phyloP scores from a whole-genome alignment of 2,888 invertebrate species.

The Ochropleura plecta region DNA sequence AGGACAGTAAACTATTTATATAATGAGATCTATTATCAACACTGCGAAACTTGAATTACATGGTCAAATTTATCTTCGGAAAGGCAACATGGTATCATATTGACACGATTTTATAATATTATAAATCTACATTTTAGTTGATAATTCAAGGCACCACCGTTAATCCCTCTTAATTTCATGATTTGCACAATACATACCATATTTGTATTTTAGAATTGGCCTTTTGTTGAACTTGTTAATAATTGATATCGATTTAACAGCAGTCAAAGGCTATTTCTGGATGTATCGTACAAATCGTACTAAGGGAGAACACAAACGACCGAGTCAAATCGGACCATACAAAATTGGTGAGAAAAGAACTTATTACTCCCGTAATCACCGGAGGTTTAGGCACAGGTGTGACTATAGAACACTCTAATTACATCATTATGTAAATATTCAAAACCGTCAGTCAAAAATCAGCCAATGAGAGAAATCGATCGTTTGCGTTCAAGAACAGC shows the following conservation, averaged over 20 bases:
- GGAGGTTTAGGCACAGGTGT: rapidly evolving
- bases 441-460: constrained; percentile 1
- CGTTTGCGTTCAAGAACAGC: background rate
- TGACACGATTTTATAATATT: constrained; percentile 7
- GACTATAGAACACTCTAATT: background rate
- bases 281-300: background rate
- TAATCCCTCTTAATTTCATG: background rate
- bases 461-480: background rate
- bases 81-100: constrained; percentile 9
- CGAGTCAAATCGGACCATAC: background rate
- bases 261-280: background rate
- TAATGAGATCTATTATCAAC: constrained; percentile 57
- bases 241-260: background rate
- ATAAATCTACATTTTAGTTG: constrained; percentile 10
- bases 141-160: background rate
- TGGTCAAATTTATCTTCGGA: constrained; percentile 23
- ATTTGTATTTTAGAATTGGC: constrained; percentile 1
- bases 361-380: background rate
- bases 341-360: background rate
- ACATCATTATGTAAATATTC: background rate
- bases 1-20: constrained; percentile 40
- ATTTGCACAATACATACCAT: constrained; percentile 4
- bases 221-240: background rate
- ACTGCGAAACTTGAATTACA: constrained; percentile 38
- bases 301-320: constrained; percentile 4